phyloP scores from a whole-genome alignment of 2,113 vertebrate genomes.

The Neolamprologus hecqui region DNA sequence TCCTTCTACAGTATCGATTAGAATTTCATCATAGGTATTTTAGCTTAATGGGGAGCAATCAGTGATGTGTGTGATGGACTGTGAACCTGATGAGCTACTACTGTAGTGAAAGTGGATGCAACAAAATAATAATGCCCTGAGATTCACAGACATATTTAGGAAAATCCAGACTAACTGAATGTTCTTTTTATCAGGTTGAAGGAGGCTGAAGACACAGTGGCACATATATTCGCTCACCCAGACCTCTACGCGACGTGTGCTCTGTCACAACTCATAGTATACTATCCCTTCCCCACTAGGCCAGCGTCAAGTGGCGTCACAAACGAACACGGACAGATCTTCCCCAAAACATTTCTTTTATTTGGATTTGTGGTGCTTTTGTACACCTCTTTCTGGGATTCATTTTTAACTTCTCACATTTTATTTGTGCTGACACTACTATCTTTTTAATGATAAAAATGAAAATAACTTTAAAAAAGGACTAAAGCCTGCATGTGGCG shows the following conservation, averaged over 20 bases:
- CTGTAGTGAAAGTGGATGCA: neutral
- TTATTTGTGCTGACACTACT: neutral
- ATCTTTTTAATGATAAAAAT: neutral
- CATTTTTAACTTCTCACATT: fast-evolving
- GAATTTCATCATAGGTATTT: neutral
- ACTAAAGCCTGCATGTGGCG: neutral
- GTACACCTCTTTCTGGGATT: neutral
- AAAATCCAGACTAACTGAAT: neutral
- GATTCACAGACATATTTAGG: neutral
- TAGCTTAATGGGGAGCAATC: neutral
- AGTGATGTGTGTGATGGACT: neutral
- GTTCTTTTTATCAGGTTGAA: neutral
- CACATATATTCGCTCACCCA: neutral
- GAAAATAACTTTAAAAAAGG: neutral
- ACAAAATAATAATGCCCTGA: fast-evolving
- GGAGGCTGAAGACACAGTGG: neutral
- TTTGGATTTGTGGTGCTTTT: neutral
- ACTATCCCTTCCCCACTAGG: neutral
- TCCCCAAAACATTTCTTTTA: neutral
- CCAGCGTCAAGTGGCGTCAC: neutral
- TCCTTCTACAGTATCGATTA: neutral
- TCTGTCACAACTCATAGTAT: neutral
- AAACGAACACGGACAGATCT: neutral
- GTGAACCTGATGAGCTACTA: fast-evolving
- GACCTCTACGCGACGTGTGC: neutral